Base-by-base conservation (phyloP, 2,113 vertebrate species). In the Sisor rabdophorus region DNA sequence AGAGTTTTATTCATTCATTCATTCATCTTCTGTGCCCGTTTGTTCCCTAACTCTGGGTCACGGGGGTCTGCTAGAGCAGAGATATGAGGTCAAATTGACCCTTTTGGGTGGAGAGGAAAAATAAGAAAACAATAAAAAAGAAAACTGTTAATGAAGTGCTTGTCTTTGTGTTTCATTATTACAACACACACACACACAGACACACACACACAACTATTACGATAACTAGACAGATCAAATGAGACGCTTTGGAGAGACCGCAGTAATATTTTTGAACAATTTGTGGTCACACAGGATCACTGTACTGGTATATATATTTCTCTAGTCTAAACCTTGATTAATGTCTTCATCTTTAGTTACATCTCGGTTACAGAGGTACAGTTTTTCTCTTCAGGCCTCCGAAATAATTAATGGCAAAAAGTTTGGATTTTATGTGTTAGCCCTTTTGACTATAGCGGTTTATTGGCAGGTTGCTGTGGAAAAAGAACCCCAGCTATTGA, bases 291-390 rank as follows among this genome's bases (percentile, higher is more conserved):
- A 28, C 15, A 60, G 22, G 15, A 30, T 60, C 30, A 17, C 32
- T 1, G 5, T 63, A 17, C 36, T 7, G 61, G 32, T 40, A 11
- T 16, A 44, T 40, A 64, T 40, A 9, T 63, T 30, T n/a, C 17
- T 63, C 60, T n/a, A 36, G 9, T 40, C 60, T 40, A 10, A 65
- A 15, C 6, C 20, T 24, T 65, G 61, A 44, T 17, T 30, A 50
- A 69, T 30, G 17, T 69, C 19, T 48, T 67, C 64, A 67, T 67
- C 12, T 69, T 69, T 52, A 69, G 65, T 69, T 68, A 48, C 44
- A 48, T 16, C 44, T 67, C 40, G 6, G 36, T 47, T 65, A 47
- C n/a, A 67, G 64, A 26, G 13, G 22, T 28, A 28, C 44, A 28
- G 15, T 52, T 50, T 69, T 69, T 52, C 65, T 28, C 24, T 69